Evolutionary conservation across 2,888 invertebrate species (phyloP), one percentile per base, ranked within the genome.

Genomic region (Oeneis ivallda): DNA sequence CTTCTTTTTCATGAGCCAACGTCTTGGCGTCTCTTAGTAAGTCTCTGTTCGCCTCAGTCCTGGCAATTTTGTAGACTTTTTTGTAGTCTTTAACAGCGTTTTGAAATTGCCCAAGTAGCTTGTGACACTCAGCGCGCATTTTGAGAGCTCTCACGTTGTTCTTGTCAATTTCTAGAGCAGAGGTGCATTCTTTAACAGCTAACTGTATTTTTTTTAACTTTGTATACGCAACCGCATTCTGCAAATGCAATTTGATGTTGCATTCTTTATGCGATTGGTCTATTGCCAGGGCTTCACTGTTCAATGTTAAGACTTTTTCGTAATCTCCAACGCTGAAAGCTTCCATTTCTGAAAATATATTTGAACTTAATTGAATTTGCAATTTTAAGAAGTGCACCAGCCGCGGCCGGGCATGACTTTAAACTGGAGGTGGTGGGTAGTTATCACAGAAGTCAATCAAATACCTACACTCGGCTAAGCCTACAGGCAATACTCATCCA

Each of bases 181-280:
- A 10, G 3, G 41, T 41, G 19, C 19, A 56, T 0, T 11, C 26
- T 13, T 17, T 13, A 7, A 56, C 17, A 1, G 56, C 41, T 41
- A 19, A 39, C 0, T 19, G 11, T 41, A 8, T 41, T 6, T 56
- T 19, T 19, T 56, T 56, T 56, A 56, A 41, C 41, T 41, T 56
- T 41, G 13, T 13, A 41, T 56, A 56, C 17, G 39, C 39, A 11
- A 8, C 56, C 3, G 56, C 56, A 39, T 56, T 56, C 19, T 13
- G 13, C 17, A 19, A 19, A 41, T 41, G 13, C 56, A 56, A n/a
- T 56, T 2, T 56, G 15, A 17, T 4, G 7, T 19, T 41, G 39
- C 4, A 13, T 13, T 13, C 17, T 39, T 13, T 41, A 41, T 39
- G 13, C 17, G 17, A 13, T 17, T 56, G 15, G 11, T 41, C 39